Evolutionary conservation across 2,113 vertebrate species (phyloP), one percentile per base, ranked within the genome.

Genomic region (Monopterus albus): DNA sequence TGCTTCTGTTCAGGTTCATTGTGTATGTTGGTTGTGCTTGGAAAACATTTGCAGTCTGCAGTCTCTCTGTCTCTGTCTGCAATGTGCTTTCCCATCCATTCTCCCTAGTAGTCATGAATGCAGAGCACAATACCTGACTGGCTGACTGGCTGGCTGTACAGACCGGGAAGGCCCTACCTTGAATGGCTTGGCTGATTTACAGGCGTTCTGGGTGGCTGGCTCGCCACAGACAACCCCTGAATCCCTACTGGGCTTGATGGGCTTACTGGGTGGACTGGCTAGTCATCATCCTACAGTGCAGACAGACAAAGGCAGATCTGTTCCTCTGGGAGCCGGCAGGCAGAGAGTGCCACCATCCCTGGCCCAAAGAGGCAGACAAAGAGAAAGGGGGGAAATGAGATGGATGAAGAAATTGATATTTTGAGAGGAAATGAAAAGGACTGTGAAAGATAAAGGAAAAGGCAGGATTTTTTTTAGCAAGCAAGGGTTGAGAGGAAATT

Each of bases 251-350:
- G 75, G 67, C 57, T 65, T 72, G 49, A 51, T 72, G 67, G 69
- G 81, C 68, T 78, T 46, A 72, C 76, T 73, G 72, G 72, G 81
- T 29, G 40, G 58, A 82, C 87, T 2, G 69, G 76, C 82, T 72
- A 82, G 84, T 84, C 83, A 58, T 88, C 82, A 77, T 87, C 82
- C 74, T 73, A 70, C 79, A 84, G 76, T 79, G 64, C 66, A 72
- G 77, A 71, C 68, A 63, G 64, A 91, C 88, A 91, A 91, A 86
- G 88, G 61, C 81, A 64, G 59, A 75, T 70, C 78, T 88, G 88
- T 91, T 89, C 83, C 75, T 81, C 53, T 56, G 86, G 79, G 72
- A 80, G 73, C 59, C 69, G 57, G 67, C 75, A 59, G 74, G 69
- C 81, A 66, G 55, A 49, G 53, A 28, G 75, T 25, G 71, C 65